These are phyloP conservation scores for Geotrypetes seraphini DNA, from an alignment of 2,797 vertebrate genomes.

Conservation along the genomic window DNA sequence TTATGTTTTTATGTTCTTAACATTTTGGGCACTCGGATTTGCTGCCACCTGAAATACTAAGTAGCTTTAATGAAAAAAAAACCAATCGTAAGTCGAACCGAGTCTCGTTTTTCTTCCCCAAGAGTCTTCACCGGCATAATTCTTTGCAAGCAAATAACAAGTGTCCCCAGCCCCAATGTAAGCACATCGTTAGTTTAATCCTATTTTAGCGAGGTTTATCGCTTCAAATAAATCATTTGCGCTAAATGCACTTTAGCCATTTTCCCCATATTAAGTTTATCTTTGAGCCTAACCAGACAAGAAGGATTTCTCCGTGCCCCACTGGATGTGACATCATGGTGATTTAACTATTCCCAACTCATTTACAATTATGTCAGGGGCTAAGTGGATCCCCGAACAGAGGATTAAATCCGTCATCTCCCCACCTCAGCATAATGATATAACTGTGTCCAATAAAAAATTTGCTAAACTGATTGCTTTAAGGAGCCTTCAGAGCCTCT, in stretches of 20 bases:
- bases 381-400: constrained; percentile 23
- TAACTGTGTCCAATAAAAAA: neutral
- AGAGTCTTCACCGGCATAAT: constrained; percentile 33
- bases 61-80: constrained; percentile 42
- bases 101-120: constrained; percentile 27
- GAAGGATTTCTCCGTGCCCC: constrained; percentile 26
- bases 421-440: constrained; percentile 5
- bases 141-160: constrained; percentile 41
- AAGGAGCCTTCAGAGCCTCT: neutral
- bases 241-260: constrained; percentile 40
- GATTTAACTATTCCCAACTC: constrained; percentile 23
- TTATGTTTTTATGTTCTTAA: too few relatives aligned
- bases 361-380: constrained; percentile 30
- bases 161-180: constrained; percentile 27
- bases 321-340: constrained; percentile 40
- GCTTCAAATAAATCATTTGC: constrained; percentile 33
- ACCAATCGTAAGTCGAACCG: constrained; percentile 13
- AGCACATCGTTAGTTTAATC: constrained; percentile 42
- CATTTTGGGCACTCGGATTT: constrained; percentile 18
- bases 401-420: constrained; percentile 24
- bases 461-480: neutral
- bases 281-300: constrained; percentile 36
- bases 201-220: constrained; percentile 42
- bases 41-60: constrained; percentile 30
- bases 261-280: constrained; percentile 25